Percentiles rank a stretch among this genome's conserved stretches.
phyloP scores from a whole-genome alignment of 1,140 invertebrate genomes.

The Dendrolimus kikuchii region DNA sequence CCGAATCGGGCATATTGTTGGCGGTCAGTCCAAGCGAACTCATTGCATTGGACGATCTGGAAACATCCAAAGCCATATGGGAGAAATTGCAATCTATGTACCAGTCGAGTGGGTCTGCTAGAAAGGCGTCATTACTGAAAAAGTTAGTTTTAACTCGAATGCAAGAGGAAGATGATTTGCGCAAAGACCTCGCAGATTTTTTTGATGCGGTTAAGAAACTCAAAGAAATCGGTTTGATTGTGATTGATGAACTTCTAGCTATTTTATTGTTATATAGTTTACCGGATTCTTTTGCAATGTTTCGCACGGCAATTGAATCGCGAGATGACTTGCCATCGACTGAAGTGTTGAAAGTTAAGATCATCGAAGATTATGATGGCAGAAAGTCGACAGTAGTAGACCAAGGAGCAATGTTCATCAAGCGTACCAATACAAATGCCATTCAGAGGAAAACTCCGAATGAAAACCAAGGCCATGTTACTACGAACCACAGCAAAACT shows the following conservation, averaged over 20 bases:
- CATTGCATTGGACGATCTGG: slow-evolving; percentile 21
- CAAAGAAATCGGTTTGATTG: slow-evolving; percentile 25
- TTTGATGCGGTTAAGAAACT: slow-evolving; percentile 27
- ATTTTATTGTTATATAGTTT: slow-evolving; percentile 24
- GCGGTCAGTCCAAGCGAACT: slow-evolving; percentile 24
- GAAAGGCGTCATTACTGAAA: slow-evolving; percentile 26
- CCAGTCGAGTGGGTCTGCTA: slow-evolving; percentile 23
- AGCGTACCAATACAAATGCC: slow-evolving; percentile 6
- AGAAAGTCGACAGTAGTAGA: slow-evolving; percentile 11
- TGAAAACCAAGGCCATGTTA: background rate
- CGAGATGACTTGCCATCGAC: slow-evolving; percentile 23
- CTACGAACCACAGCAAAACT: slow-evolving; percentile 2
- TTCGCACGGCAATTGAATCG: slow-evolving; percentile 26
- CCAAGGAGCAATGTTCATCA: slow-evolving; percentile 16
- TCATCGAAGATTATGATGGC: slow-evolving; percentile 22
- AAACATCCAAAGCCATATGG: slow-evolving; percentile 22
- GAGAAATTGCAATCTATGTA: slow-evolving; percentile 27
- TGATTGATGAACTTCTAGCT: slow-evolving; percentile 25
- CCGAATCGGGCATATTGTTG: slow-evolving; percentile 25
- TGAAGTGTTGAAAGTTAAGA: slow-evolving; percentile 21
- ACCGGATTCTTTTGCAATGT: slow-evolving; percentile 22
- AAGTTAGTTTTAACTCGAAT: slow-evolving; percentile 25
- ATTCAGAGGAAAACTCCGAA: slow-evolving; percentile 8
- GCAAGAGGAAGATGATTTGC: slow-evolving; percentile 21
- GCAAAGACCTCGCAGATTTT: slow-evolving; percentile 25